These are phyloP conservation scores for Hirundo rustica DNA, from an alignment of 2,797 vertebrate genomes.

Conservation along the genomic window DNA sequence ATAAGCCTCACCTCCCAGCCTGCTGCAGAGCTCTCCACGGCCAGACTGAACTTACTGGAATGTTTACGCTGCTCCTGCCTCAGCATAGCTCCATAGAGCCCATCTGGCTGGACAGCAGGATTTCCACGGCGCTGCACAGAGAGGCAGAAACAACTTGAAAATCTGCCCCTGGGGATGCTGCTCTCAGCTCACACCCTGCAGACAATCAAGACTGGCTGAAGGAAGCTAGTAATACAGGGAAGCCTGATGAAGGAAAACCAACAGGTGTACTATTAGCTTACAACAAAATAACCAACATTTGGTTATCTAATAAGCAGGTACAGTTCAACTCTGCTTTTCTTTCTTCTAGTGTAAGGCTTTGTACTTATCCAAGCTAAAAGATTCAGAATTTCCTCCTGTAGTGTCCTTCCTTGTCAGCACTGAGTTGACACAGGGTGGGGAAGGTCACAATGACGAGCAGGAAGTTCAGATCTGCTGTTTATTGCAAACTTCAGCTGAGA, in stretches of 20 bases:
- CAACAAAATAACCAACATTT: background rate
- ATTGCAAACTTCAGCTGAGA: background rate
- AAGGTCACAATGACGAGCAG: background rate
- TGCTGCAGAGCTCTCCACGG: background rate
- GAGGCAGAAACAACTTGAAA: background rate
- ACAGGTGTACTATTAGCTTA: background rate
- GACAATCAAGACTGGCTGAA: background rate
- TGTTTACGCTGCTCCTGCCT: background rate
- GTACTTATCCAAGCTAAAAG: background rate
- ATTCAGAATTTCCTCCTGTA: background rate
- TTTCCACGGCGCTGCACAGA: rapidly evolving
- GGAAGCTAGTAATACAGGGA: background rate
- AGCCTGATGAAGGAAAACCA: background rate
- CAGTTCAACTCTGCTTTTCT: background rate
- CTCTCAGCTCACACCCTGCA: background rate
- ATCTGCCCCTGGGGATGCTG: background rate
- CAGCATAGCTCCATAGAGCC: background rate
- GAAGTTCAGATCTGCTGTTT: background rate
- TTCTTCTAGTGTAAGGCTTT: background rate
- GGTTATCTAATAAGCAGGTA: background rate
- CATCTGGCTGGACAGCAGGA: background rate
- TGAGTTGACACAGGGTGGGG: conserved; percentile 9
- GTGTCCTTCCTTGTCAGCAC: background rate
- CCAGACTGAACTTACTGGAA: background rate
- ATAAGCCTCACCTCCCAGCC: background rate